phyloP scores from a whole-genome alignment of 1,140 invertebrate species.

The Drosophila ficusphila region DNA sequence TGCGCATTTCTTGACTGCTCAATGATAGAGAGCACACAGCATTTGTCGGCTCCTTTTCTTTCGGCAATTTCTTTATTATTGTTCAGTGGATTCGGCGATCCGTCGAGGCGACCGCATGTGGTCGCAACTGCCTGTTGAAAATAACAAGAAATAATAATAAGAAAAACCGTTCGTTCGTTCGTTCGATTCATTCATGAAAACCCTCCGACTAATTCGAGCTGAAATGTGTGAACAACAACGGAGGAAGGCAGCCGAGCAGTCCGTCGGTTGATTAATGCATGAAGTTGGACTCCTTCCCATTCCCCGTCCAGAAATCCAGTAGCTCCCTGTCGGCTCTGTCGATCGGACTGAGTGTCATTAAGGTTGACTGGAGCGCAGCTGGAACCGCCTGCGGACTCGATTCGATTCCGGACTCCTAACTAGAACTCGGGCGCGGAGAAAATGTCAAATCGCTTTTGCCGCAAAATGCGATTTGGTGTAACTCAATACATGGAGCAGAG shows the following conservation, averaged over 20 bases:
- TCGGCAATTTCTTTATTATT: constrained; percentile 72
- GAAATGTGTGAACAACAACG: constrained; percentile 78
- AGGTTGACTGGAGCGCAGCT: constrained; percentile 73
- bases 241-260: constrained; percentile 10
- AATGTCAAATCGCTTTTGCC: constrained; percentile 58
- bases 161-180: constrained; percentile 12
- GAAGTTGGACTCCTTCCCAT: constrained; percentile 11
- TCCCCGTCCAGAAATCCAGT: constrained; percentile 57
- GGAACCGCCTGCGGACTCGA: constrained; percentile 34
- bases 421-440: constrained; percentile 38
- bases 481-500: too few species aligned
- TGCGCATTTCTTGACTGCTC: constrained; percentile 76
- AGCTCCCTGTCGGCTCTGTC: constrained; percentile 64
- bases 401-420: constrained; percentile 14
- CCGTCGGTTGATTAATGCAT: constrained; percentile 78
- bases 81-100: constrained; percentile 18
- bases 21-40: constrained; percentile 58
- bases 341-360: constrained; percentile 77
- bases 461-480: constrained; percentile 50
- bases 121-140: constrained; percentile 28
- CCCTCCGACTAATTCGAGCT: constrained; percentile 71
- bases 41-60: constrained; percentile 58
- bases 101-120: constrained; percentile 65
- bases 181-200: constrained; percentile 70
- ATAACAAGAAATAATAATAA: constrained; percentile 41